A percentile compares a stretch with the other conserved stretches of the same genome.
phyloP scores from a whole-genome alignment of 2,888 invertebrate genomes.

The Andrena marginata region DNA sequence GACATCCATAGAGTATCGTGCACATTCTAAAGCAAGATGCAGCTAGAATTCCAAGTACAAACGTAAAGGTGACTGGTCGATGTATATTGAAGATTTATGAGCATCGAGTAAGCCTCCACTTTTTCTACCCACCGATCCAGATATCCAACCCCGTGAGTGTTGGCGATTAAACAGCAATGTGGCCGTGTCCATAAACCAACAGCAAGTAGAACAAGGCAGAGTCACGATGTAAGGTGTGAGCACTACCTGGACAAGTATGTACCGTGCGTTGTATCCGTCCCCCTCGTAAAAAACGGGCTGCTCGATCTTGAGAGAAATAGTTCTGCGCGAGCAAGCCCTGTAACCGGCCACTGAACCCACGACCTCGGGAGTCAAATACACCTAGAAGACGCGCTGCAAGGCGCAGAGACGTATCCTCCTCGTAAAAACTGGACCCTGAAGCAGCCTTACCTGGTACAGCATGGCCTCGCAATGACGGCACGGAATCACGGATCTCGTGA shows the following conservation, averaged over 20 bases:
- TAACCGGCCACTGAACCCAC: slow-evolving; percentile 63
- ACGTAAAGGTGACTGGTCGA: not conserved
- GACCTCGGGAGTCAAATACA: slow-evolving; percentile 61
- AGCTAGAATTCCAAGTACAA: not conserved
- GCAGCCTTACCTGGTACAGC: slow-evolving; percentile 14
- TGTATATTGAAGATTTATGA: not conserved
- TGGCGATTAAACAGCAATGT: slow-evolving; percentile 20
- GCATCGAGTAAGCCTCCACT: not conserved
- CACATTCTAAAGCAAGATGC: not conserved
- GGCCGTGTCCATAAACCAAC: slow-evolving; percentile 34
- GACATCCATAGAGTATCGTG: no score
- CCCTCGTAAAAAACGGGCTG: slow-evolving; percentile 50
- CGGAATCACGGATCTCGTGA: slow-evolving; percentile 21
- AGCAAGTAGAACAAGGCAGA: slow-evolving; percentile 14
- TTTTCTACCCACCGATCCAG: not conserved
- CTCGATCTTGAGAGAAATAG: slow-evolving; percentile 60
- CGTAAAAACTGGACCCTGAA: slow-evolving; percentile 57
- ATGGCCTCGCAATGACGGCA: not conserved
- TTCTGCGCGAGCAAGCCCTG: slow-evolving; percentile 43
- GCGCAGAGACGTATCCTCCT: slow-evolving; percentile 33
- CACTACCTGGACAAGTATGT: slow-evolving; percentile 31
- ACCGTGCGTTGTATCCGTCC: slow-evolving; percentile 29
- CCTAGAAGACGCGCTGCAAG: slow-evolving; percentile 31
- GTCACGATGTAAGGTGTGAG: slow-evolving; percentile 31
- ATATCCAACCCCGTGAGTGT: slow-evolving; percentile 4